Evolutionary conservation across 2,113 vertebrate species (phyloP).

Genomic region (Saimiri boliviensis): DNA sequence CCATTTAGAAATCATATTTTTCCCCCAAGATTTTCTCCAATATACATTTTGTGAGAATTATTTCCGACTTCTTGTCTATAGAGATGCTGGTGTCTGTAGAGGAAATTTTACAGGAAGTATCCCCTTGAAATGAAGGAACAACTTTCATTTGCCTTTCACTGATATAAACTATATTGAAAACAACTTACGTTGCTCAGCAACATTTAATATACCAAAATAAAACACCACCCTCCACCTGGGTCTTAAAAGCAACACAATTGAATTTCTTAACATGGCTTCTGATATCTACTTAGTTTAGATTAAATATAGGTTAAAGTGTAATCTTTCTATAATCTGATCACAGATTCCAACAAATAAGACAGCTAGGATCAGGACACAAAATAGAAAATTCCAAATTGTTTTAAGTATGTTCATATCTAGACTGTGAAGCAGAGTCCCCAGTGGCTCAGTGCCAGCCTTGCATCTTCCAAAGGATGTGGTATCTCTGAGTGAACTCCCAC

Average conservation of each 20-base stretch:
- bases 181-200: conserved; percentile 44
- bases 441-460: background rate
- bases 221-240: conserved; percentile 44
- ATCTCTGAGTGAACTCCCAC: conserved; percentile 64
- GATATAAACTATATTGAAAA: conserved; percentile 76
- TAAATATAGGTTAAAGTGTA: conserved; percentile 69
- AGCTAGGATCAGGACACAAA: conserved; percentile 34
- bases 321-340: conserved; percentile 73
- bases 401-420: conserved; percentile 54
- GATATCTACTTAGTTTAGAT: conserved; percentile 62
- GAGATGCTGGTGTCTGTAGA: conserved; percentile 49
- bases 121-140: conserved; percentile 62
- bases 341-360: conserved; percentile 34
- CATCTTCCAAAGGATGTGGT: conserved; percentile 28
- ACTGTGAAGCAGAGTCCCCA: conserved; percentile 29
- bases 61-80: conserved; percentile 56
- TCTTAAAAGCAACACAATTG: conserved; percentile 65
- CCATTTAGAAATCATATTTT: conserved; percentile 52
- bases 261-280: conserved; percentile 71
- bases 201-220: conserved; percentile 71
- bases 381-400: conserved; percentile 59
- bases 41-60: conserved; percentile 60
- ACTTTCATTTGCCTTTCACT: conserved; percentile 66
- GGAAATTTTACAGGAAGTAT: conserved; percentile 64
- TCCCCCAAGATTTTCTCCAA: conserved; percentile 51